These are phyloP conservation scores for Cryptophagus acutangulus DNA, from an alignment of 2,888 invertebrate species.

Conservation along the genomic window DNA sequence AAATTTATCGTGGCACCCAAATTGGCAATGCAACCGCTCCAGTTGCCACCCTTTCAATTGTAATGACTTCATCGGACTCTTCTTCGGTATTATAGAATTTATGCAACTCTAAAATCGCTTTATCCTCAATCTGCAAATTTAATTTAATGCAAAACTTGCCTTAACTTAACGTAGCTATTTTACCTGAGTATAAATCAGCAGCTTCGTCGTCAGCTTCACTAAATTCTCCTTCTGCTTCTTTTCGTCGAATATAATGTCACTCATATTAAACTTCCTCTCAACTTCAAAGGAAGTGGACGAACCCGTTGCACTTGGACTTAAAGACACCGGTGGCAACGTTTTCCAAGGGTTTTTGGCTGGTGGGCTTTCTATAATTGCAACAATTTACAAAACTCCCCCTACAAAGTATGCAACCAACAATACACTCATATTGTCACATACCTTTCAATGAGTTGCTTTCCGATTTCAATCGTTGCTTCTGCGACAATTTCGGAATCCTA, in stretches of 20 bases:
- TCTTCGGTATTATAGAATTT: conserved; percentile 69
- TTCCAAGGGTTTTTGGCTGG: conserved; percentile 52
- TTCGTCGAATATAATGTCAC: conserved; percentile 68
- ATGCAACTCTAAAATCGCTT: conserved; percentile 74
- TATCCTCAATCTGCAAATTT: conserved; percentile 65
- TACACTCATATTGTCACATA: too few relatives aligned
- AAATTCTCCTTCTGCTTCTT: conserved; percentile 66
- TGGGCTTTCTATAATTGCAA: conserved; percentile 32
- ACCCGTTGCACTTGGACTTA: conserved; percentile 32
- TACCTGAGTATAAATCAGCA: conserved; percentile 72
- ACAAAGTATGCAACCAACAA: conserved; percentile 3
- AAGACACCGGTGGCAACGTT: conserved; percentile 47
- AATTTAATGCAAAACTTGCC: background rate
- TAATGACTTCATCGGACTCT: conserved; percentile 67
- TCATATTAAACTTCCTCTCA: conserved; percentile 37
- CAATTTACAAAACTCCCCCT: conserved; percentile 2
- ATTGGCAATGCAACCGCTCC: conserved; percentile 55
- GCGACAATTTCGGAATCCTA: conserved; percentile 53
- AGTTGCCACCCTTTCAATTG: conserved; percentile 60
- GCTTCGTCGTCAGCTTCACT: conserved; percentile 67
- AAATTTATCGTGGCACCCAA: conserved; percentile 49
- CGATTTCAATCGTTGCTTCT: conserved; percentile 58
- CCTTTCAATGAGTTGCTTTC: too few relatives aligned
- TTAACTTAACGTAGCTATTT: conserved; percentile 10
- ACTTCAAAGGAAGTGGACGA: conserved; percentile 26